Base-by-base conservation (phyloP, 2,888 invertebrate species). In the Sarcophaga rosellei region DNA sequence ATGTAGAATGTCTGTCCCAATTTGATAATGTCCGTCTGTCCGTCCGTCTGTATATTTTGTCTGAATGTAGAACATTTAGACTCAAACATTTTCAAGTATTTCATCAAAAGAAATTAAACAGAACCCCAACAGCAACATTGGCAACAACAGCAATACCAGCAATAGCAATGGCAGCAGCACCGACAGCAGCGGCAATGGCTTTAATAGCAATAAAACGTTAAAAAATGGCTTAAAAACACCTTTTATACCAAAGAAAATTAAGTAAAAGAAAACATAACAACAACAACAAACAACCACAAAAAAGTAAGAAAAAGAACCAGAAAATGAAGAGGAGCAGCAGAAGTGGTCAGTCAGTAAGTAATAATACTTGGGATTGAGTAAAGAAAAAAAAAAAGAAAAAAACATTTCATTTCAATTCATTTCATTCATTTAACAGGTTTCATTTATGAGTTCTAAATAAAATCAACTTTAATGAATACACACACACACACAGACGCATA, bases 401-500 rank as follows among this genome's bases (percentile, higher is more conserved):
- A 92, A 92, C 92, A 92, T 93, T 92, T 92, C 91, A 92, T 35
- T 35, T 35, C 35, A 35, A 35, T 35, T 35, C 35, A 35, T 92
- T 92, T 93, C 92, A 92, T 92, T 92, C 93, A 93, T 93, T 92
- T 92, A 93, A 92, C 92, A 92, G 92, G 92, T 92, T 92, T 92
- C 92, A 92, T 92, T 92, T 92, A 92, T 91, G 91, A 91, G 89
- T 85, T 86, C 80, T 77, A 80, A 47, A 82, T 82, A 79, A 83
- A 76, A 47, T 79, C 74, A n/a, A 62, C n/a, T 65, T 65, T 65
- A 59, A 81, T 75, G 63, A 57, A 74, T 15, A 69, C 23, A 80
- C 61, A 59, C 53, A 70, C 47, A 3, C 76, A 66, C 4, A 21
- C 8, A 10, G 21, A 72, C 59, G 10, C 12, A 17, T 17, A 47